Conservation (phyloP, 2,888 invertebrate genomes). For the Cosmopolites sordidus region DNA sequence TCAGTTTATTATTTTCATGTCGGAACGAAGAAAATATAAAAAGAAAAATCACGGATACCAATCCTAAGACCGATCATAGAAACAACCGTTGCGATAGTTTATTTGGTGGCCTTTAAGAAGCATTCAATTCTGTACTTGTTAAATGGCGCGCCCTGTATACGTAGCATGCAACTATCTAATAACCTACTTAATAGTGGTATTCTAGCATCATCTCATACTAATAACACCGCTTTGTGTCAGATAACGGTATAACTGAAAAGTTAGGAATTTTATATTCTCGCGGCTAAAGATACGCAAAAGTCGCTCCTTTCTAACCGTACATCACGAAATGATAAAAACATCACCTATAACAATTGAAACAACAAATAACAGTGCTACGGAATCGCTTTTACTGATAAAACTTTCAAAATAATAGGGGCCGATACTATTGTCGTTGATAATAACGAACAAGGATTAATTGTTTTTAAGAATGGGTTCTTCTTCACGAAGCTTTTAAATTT, state of each 20-base stretch:
- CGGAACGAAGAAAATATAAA: too few species aligned
- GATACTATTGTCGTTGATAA: not conserved
- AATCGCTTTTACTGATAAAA: not conserved
- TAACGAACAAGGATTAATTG: constrained; percentile 1
- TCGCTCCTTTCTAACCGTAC: constrained; percentile 12
- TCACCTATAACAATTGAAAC: constrained; percentile 5
- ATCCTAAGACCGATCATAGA: too few species aligned
- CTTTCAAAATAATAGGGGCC: constrained; percentile 1
- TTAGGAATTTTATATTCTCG: constrained; percentile 1
- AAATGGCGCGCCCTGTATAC: not conserved
- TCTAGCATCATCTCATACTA: constrained; percentile 9
- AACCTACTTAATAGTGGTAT: constrained; percentile 4
- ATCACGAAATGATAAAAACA: constrained; percentile 9
- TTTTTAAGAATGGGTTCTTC: not conserved
- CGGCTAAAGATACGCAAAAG: constrained; percentile 10
- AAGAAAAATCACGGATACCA: too few species aligned
- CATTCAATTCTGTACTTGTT: not conserved
- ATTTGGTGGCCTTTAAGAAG: too few species aligned
- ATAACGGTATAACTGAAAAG: constrained; percentile 11
- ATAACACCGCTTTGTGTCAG: constrained; percentile 10
- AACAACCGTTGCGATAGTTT: too few species aligned
- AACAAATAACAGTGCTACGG: not conserved
- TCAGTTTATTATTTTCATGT: too few species aligned
- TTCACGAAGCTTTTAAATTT: not conserved
- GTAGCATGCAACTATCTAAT: constrained; percentile 1